Percentiles rank a stretch among this genome's conserved stretches.
Conservation (phyloP, 2,797 vertebrate species). For the Poecilia wingei region DNA sequence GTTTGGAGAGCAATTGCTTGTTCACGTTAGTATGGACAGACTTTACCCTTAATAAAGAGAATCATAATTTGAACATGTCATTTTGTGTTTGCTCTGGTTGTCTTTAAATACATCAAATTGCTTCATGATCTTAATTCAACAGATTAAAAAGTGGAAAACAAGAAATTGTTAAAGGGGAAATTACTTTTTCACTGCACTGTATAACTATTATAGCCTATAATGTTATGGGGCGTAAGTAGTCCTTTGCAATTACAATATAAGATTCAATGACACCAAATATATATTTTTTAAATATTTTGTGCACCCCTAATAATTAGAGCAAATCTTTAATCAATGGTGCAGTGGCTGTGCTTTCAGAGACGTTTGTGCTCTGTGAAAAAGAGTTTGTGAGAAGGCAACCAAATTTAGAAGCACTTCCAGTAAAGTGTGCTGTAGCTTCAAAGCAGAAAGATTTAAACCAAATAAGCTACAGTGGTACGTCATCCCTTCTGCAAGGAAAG, state of each 20-base stretch:
- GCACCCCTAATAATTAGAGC: neutral
- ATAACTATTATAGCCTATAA: neutral
- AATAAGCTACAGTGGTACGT: constrained; percentile 63
- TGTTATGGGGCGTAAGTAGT: neutral
- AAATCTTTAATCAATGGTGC: constrained; percentile 43
- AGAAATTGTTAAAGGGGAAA: neutral
- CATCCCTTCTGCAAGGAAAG: constrained; percentile 62
- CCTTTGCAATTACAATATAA: neutral
- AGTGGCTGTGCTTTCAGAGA: constrained; percentile 16
- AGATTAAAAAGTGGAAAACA: neutral
- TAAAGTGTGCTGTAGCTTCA: constrained; percentile 35
- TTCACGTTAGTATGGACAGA: neutral
- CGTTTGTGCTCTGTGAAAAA: constrained; percentile 20
- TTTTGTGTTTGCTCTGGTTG: neutral
- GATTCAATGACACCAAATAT: neutral
- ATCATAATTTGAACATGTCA: neutral
- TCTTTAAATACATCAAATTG: neutral
- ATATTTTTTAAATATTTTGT: neutral
- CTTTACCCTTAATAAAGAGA: neutral
- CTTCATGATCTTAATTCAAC: neutral
- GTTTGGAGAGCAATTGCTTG: neutral
- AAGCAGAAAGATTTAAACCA: constrained; percentile 56
- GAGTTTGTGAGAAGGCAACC: constrained; percentile 25
- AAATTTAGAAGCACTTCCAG: constrained; percentile 34
- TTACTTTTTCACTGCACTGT: neutral